Conservation (phyloP, 2,113 vertebrate genomes). For the Pollachius pollachius region DNA sequence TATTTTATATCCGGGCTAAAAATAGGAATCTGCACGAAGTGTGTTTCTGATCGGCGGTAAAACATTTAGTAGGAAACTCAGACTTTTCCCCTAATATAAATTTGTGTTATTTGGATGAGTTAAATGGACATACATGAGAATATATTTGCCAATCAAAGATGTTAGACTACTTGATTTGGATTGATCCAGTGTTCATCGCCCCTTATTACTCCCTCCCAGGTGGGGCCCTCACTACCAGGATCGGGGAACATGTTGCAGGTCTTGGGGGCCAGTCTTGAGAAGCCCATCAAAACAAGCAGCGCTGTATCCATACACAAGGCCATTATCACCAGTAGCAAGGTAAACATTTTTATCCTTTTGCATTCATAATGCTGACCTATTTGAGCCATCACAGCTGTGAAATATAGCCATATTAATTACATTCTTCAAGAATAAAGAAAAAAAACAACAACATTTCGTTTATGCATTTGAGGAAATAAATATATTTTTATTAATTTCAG, state of each 20-base stretch:
- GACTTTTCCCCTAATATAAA: background rate
- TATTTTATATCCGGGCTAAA: conserved; percentile 49
- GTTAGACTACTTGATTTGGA: background rate
- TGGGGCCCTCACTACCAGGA: conserved; percentile 58
- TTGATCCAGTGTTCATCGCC: background rate
- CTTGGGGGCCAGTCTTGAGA: conserved; percentile 60
- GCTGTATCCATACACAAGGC: conserved; percentile 57
- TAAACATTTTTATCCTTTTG: background rate
- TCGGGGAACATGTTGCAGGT: conserved; percentile 68
- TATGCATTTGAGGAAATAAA: too few relatives aligned
- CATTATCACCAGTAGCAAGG: conserved; percentile 64
- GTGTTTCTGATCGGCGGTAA: conserved; percentile 20
- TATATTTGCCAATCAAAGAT: background rate
- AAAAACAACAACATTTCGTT: too few relatives aligned
- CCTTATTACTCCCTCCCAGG: conserved; percentile 34
- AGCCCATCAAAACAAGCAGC: conserved; percentile 43
- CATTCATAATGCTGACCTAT: too few relatives aligned
- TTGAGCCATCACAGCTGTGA: too few relatives aligned
- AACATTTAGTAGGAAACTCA: background rate
- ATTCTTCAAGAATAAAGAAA: too few relatives aligned
- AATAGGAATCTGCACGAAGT: conserved; percentile 22
- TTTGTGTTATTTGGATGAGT: background rate
- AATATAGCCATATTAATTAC: too few relatives aligned
- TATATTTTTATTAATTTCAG: conserved; percentile 8
- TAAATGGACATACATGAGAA: background rate